Percentiles rank a stretch among this genome's conserved stretches.
These are phyloP conservation scores for Pristionchus japonicus DNA, from an alignment of 2,888 invertebrate genomes.

Conservation along the genomic window DNA sequence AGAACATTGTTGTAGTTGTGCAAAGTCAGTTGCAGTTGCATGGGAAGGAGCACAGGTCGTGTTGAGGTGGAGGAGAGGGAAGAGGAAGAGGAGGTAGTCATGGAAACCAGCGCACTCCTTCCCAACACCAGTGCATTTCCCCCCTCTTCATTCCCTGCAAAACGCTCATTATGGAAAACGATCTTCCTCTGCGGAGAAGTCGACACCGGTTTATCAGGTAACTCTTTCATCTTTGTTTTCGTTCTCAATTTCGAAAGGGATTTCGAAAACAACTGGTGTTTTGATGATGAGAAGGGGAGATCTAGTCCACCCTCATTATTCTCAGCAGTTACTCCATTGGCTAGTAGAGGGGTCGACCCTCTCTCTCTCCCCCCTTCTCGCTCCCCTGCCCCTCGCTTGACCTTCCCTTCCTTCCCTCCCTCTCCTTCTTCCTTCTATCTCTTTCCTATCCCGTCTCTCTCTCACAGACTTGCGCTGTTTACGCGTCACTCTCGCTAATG, in stretches of 20 bases:
- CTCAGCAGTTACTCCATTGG: neutral
- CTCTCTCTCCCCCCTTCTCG: no score
- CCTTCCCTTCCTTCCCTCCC: neutral
- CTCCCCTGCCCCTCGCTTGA: neutral
- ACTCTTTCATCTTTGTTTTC: neutral
- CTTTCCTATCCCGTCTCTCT: slow-evolving; percentile 16
- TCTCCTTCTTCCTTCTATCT: neutral
- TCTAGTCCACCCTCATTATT: neutral
- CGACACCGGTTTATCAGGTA: neutral
- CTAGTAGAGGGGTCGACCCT: neutral
- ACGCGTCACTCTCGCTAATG: slow-evolving; percentile 26
- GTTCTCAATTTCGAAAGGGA: neutral
- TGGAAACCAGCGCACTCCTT: neutral
- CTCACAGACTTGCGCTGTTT: slow-evolving; percentile 23
- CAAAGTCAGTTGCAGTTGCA: neutral
- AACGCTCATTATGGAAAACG: neutral
- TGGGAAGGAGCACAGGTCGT: neutral
- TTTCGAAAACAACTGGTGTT: neutral
- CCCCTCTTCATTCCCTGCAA: neutral
- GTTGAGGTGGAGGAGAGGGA: neutral
- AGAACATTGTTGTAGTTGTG: slow-evolving; percentile 15
- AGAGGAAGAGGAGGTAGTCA: neutral
- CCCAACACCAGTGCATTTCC: neutral
- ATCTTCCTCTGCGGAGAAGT: neutral
- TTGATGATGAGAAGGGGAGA: neutral